Evolutionary conservation across 2,888 invertebrate genomes (phyloP).

Genomic region (Phorcus lineatus): DNA sequence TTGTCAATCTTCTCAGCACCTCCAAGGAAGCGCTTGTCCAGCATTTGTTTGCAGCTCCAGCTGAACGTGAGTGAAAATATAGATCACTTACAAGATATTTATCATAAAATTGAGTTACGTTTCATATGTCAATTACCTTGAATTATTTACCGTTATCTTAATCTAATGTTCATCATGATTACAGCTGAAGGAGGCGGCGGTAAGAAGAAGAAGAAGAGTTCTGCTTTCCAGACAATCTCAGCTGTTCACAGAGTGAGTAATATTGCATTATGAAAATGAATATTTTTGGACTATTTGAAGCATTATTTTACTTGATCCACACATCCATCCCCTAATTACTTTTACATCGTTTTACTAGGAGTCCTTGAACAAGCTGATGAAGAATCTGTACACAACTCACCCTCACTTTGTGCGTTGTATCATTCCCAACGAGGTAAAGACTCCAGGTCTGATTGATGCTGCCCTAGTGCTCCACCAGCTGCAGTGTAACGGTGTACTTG

Average conservation of each 20-base stretch:
- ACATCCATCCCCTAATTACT: not conserved
- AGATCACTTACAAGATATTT: too few species aligned
- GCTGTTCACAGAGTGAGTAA: conserved; percentile 91
- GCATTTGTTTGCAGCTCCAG: conserved; percentile 59
- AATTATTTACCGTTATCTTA: not conserved
- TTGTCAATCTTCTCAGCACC: conserved; percentile 97
- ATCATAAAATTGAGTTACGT: too few species aligned
- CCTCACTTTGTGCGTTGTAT: conserved; percentile 99
- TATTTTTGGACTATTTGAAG: not conserved
- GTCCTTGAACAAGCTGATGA: conserved; percentile 95
- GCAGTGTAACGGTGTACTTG: conserved; percentile 99
- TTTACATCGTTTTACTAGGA: conserved; percentile 46
- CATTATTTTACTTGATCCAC: too few species aligned
- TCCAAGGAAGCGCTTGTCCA: conserved; percentile 68
- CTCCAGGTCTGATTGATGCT: conserved; percentile 94
- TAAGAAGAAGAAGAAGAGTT: conserved; percentile 91
- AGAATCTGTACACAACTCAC: conserved; percentile 67
- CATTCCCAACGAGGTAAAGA: conserved; percentile 89
- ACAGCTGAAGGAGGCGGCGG: not conserved
- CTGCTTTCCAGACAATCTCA: conserved; percentile 98
- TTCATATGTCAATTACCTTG: conserved; percentile 35
- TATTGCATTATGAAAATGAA: not conserved
- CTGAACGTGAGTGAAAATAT: not conserved
- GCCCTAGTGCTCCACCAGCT: conserved; percentile 99
- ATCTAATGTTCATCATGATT: not conserved